Evolutionary conservation across 1,140 invertebrate genomes (phyloP), one percentile per base, ranked within the genome.

Genomic region (Drosophila micromelanica): DNA sequence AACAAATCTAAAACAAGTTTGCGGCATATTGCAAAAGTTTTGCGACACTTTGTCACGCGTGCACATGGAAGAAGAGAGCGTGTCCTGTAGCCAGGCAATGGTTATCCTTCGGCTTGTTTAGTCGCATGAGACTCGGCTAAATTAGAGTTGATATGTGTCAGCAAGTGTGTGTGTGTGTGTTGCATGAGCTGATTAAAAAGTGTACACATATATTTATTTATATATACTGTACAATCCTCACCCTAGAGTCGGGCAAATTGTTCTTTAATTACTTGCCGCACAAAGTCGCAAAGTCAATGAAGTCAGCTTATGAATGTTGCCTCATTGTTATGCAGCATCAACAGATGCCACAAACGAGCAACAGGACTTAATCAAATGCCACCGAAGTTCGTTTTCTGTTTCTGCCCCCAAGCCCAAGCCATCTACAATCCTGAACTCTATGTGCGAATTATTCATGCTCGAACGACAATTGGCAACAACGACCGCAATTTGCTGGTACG

Each of bases 221-320:
- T 15, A 42, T 15, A 17, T 27, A 17, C 2, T 17, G 63, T 75
- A 35, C 52, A 69, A 15, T 54, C 43, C 43, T 37, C 68, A 5
- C 40, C n/a, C 72, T 46, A 61, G 5, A 59, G 60, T 78, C 65
- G 62, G 52, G 82, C 86, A 86, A 86, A 86, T 86, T 87, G 82
- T 56, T 87, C 78, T 86, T 89, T 86, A 86, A 86, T 86, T 86
- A 86, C 82, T 86, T 86, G 71, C 78, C 60, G 80, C 65, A 84
- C 37, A 73, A 69, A 70, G 64, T 51, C 45, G 52, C 57, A 42
- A 71, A 67, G 68, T 71, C 65, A 85, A 85, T 78, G 81, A 62
- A 80, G 76, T 72, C 73, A 13, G 80, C 75, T 84, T 85, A 80
- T 85, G 82, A 86, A 75, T 82, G 74, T 68, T 76, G 48, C 23